Evolutionary conservation across 2,113 vertebrate genomes (phyloP), one percentile per base, ranked within the genome.

Genomic region (Cercopithecus mona): DNA sequence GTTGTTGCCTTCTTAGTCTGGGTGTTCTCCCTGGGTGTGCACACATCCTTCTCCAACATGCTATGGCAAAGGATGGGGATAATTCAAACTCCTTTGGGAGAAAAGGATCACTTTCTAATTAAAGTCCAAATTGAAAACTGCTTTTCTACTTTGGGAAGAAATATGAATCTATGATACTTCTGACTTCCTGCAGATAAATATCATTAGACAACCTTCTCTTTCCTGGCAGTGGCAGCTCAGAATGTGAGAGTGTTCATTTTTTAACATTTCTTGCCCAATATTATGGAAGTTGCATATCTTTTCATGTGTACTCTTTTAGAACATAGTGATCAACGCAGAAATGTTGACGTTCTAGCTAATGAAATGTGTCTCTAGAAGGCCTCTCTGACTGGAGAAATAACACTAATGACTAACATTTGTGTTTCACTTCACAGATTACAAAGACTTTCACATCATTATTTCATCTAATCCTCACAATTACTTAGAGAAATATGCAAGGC

Each of bases 101-200:
- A 35, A 30, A 80, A 88, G 76, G 73, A 32, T 82, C 27, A 90
- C 30, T 92, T 83, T 22, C 38, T 94, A 78, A 92, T 78, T 95
- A 92, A 89, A 94, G 10, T 82, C 25, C 23, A 83, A 82, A 73
- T 72, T 87, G 43, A 91, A 95, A 96, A 68, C 10, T 10, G 2
- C 79, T 50, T 84, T 25, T 27, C 25, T 92, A 13, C 40, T 86
- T 88, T 91, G 22, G 32, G 17, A 57, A 87, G 38, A 94, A 90
- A 83, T 73, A 73, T 30, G 12, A 61, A 48, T 81, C 23, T 93
- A 4, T 32, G 18, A 59, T 93, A 43, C 48, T 57, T 93, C n/a
- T 86, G 50, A 83, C 32, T 92, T 95, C 14, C 8, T 92, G n/a
- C 40, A 18, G 52, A 27, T 93, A 82, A 68, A 72, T 66, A 73